Conservation (phyloP, 2,113 vertebrate species). For the Osmerus eperlanus region DNA sequence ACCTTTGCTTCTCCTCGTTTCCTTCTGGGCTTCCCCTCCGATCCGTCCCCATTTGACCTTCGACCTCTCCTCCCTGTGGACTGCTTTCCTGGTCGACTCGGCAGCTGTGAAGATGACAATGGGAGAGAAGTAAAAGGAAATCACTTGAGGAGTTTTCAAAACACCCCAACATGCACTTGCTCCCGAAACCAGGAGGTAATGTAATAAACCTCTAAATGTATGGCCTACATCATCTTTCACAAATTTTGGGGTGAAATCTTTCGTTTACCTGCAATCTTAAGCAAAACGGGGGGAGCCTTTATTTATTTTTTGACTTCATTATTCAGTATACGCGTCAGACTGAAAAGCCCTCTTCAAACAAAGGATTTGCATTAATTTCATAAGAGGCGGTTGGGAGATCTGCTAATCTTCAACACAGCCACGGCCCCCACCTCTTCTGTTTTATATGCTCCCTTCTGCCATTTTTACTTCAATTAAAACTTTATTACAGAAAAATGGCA, state of each 20-base stretch:
- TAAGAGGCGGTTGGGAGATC: background rate
- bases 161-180: no score
- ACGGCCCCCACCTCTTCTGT: slow-evolving; percentile 6
- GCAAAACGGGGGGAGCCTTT: no score
- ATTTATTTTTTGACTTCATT: background rate
- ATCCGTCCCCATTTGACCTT: slow-evolving; percentile 94
- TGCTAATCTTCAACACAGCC: background rate
- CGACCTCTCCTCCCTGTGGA: slow-evolving; percentile 88
- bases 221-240: background rate
- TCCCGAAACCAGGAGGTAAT: background rate
- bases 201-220: slow-evolving; percentile 28
- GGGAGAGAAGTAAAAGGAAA: slow-evolving; percentile 35
- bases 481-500: slow-evolving; percentile 4
- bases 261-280: no score
- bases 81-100: slow-evolving; percentile 77
- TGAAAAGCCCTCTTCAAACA: background rate
- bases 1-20: slow-evolving; percentile 84
- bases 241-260: no score
- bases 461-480: slow-evolving; percentile 14
- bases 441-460: slow-evolving; percentile 11
- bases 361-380: slow-evolving; percentile 3
- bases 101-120: slow-evolving; percentile 74
- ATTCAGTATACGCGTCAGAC: background rate
- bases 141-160: slow-evolving; percentile 23
- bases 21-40: slow-evolving; percentile 91